Percentiles rank a stretch among this genome's conserved stretches.
Conservation (phyloP, 2,888 invertebrate genomes). For the Mythimna impura region DNA sequence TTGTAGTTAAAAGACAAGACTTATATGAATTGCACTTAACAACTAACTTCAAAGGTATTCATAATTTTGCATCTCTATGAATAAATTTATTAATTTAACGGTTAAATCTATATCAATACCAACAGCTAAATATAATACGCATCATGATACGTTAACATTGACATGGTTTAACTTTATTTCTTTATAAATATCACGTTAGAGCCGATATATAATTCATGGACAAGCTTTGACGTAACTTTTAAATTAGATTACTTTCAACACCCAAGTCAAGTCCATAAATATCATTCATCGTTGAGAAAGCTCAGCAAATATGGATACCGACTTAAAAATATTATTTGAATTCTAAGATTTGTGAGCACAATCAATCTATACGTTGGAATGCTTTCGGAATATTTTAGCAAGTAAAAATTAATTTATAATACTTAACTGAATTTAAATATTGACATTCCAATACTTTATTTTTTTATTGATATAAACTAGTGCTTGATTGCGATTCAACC, state of each 20-base stretch:
- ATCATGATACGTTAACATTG: constrained; percentile 49
- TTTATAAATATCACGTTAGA: constrained; percentile 42
- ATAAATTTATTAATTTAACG: neutral
- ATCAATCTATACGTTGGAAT: constrained; percentile 5
- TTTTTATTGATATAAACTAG: too few species aligned
- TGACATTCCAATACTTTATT: neutral
- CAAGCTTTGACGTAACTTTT: constrained; percentile 46
- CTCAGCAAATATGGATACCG: constrained; percentile 10
- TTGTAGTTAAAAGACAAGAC: neutral
- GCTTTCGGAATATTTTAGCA: neutral
- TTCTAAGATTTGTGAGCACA: neutral
- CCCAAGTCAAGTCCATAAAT: constrained; percentile 33
- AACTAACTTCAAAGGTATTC: neutral
- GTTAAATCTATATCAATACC: neutral
- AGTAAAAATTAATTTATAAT: neutral
- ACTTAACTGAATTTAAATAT: neutral
- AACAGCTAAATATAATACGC: neutral
- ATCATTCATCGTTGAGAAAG: constrained; percentile 33
- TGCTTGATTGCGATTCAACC: too few species aligned
- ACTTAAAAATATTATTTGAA: constrained; percentile 13
- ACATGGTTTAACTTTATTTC: constrained; percentile 35
- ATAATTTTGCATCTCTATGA: neutral
- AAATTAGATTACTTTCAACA: constrained; percentile 57
- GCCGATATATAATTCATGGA: constrained; percentile 40
- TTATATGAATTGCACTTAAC: neutral